Evolutionary conservation across 2,888 invertebrate genomes (phyloP).

Genomic region (Branchipolynoe longqiensis): DNA sequence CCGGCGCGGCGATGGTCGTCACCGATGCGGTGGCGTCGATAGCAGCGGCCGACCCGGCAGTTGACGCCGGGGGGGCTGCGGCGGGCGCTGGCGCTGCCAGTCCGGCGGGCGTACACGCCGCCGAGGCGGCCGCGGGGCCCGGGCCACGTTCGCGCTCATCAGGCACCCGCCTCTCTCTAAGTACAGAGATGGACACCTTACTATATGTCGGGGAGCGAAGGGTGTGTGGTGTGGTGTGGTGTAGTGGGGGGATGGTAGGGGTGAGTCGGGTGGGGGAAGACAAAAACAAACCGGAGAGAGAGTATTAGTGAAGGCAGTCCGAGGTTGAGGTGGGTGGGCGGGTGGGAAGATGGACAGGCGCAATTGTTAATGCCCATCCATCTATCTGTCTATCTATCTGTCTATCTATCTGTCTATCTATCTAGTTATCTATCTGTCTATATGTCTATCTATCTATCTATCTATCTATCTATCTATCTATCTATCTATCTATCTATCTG

Average conservation of each 20-base stretch:
- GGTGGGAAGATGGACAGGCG: background rate
- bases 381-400: background rate
- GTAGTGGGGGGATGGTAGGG: too few species aligned
- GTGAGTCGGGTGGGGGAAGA: background rate
- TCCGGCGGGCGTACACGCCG: background rate
- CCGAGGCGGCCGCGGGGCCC: slow-evolving; percentile 24
- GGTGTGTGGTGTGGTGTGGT: too few species aligned
- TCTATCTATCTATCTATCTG: too few species aligned
- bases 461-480: too few species aligned
- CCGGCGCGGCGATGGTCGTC: background rate
- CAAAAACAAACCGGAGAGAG: slow-evolving; percentile 48
- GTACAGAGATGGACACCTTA: slow-evolving; percentile 51
- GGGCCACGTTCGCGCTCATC: slow-evolving; percentile 8
- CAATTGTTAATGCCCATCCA: too few species aligned
- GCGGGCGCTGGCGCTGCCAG: background rate
- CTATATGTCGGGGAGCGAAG: slow-evolving; percentile 28
- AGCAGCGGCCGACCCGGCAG: background rate
- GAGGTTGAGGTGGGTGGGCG: background rate
- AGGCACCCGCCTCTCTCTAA: slow-evolving; percentile 31
- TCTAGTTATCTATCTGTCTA: background rate
- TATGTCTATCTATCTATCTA: too few species aligned
- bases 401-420: background rate
- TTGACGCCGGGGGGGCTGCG: background rate
- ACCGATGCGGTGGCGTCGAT: background rate
- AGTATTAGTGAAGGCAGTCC: slow-evolving; percentile 29